These are phyloP conservation scores for Bungarus multicinctus DNA, from an alignment of 2,113 vertebrate species.

Conservation along the genomic window DNA sequence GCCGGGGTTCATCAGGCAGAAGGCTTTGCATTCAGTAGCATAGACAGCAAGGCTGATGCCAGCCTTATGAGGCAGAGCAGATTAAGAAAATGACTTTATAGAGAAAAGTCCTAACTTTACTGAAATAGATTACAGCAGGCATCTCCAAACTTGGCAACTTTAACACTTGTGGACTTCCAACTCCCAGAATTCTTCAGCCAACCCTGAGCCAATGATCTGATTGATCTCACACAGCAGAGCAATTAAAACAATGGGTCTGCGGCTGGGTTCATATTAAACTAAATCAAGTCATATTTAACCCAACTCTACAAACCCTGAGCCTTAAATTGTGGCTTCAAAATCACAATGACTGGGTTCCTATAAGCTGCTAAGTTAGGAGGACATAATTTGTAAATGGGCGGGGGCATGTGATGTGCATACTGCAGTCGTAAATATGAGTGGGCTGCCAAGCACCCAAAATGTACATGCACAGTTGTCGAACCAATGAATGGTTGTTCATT, in stretches of 20 bases:
- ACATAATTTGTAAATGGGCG: not conserved
- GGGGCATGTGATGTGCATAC: not conserved
- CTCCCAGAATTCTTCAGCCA: not conserved
- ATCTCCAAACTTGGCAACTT: not conserved
- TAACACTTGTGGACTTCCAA: not conserved
- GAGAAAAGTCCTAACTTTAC: not conserved
- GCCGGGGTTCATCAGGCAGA: not conserved
- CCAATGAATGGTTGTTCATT: not conserved
- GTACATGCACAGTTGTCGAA: not conserved
- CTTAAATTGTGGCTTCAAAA: not conserved
- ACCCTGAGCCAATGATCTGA: not conserved
- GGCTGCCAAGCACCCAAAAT: not conserved
- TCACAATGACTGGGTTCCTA: not conserved
- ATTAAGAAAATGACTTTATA: not conserved
- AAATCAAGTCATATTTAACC: not conserved
- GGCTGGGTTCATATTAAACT: not conserved
- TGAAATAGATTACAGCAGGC: not conserved
- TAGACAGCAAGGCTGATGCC: not conserved
- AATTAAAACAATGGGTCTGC: not conserved
- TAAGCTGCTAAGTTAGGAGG: not conserved
- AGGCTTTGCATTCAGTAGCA: not conserved
- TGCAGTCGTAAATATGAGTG: not conserved
- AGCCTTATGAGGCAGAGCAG: not conserved
- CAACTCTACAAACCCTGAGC: not conserved
- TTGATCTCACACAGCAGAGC: not conserved